Percentiles rank a stretch among this genome's conserved stretches.
phyloP scores from a whole-genome alignment of 2,888 invertebrate species.

The Eupithecia subumbrata region DNA sequence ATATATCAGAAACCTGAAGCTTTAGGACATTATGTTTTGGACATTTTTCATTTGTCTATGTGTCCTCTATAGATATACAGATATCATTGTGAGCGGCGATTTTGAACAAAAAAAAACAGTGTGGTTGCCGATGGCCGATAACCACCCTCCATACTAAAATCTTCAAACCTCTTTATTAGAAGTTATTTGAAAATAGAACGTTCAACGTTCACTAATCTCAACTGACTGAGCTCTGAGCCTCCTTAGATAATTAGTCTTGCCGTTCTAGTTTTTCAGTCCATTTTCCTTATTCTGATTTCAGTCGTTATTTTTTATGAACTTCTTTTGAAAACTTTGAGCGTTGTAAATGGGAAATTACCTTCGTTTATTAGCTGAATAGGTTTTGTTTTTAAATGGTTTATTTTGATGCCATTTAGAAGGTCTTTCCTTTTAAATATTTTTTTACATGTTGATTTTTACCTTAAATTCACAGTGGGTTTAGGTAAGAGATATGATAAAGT shows the following conservation, averaged over 20 bases:
- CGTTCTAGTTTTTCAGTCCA: slow-evolving; percentile 4
- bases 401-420: not conserved
- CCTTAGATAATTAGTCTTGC: not conserved
- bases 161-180: no score
- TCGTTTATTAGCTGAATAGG: slow-evolving; percentile 6
- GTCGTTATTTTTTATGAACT: slow-evolving; percentile 31
- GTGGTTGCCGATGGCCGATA: no score
- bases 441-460: not conserved
- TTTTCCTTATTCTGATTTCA: slow-evolving; percentile 25
- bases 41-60: no score
- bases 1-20: no score
- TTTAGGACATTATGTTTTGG: no score
- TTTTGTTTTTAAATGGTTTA: slow-evolving; percentile 11
- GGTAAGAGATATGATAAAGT: not conserved
- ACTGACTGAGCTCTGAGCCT: not conserved
- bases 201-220: not conserved
- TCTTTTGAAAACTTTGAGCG: slow-evolving; percentile 9
- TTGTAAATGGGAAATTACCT: slow-evolving; percentile 8
- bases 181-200: not conserved
- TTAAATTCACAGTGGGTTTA: not conserved
- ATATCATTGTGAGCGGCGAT: no score
- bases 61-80: no score
- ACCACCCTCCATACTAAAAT: no score
- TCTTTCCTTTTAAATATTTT: not conserved
- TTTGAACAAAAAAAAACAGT: no score